These are phyloP conservation scores for Balaenoptera acutorostrata DNA, from an alignment of 2,113 vertebrate genomes.

Conservation along the genomic window DNA sequence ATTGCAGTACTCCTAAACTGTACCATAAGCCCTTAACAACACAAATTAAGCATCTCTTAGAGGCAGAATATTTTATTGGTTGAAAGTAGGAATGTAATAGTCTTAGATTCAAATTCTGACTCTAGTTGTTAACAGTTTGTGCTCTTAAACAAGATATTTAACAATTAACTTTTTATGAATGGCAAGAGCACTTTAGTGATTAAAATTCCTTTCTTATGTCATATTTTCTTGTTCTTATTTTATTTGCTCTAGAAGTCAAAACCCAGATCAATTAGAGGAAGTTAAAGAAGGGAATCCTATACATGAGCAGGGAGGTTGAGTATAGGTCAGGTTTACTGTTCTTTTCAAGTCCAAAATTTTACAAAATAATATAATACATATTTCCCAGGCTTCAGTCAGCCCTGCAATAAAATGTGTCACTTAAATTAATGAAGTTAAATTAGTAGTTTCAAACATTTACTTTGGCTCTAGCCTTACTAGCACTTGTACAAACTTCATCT, in stretches of 20 bases:
- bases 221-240: neutral
- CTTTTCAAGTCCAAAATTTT: neutral
- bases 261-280: neutral
- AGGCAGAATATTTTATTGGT: neutral
- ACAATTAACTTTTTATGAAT: neutral
- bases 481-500: neutral
- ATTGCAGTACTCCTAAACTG: neutral
- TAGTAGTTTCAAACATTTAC: neutral
- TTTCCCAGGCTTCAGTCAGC: neutral
- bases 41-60: neutral
- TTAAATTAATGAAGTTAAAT: neutral
- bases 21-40: neutral
- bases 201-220: neutral
- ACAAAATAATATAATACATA: neutral
- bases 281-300: neutral
- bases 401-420: neutral
- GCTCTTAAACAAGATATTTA: neutral
- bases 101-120: neutral
- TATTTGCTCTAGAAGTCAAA: neutral
- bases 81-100: neutral
- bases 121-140: neutral
- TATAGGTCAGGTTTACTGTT: neutral
- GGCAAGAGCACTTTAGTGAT: neutral
- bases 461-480: neutral
- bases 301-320: neutral